Percentiles rank a stretch among this genome's conserved stretches.
phyloP scores from a whole-genome alignment of 2,888 invertebrate species.

The Drosophila mettleri region DNA sequence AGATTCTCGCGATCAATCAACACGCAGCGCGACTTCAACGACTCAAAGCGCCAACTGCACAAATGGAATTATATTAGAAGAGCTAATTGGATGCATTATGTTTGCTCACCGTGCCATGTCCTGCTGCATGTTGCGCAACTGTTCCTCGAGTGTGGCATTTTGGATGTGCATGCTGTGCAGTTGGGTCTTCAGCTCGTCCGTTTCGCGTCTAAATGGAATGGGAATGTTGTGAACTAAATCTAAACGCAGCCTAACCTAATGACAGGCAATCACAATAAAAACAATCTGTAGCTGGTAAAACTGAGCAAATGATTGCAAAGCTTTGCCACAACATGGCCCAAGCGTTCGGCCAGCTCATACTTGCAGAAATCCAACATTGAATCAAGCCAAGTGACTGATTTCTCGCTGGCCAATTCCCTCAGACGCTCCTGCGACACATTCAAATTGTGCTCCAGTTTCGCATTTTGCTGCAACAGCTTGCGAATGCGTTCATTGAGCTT shows the following conservation, averaged over 20 bases:
- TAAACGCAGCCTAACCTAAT: constrained; percentile 31
- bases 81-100: neutral
- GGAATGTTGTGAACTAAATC: constrained; percentile 46
- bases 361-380: constrained; percentile 85
- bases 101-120: constrained; percentile 81
- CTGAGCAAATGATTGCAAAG: constrained; percentile 60
- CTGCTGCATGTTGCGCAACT: constrained; percentile 80
- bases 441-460: constrained; percentile 79
- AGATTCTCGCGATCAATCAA: constrained; percentile 83
- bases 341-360: constrained; percentile 77
- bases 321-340: constrained; percentile 49
- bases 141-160: constrained; percentile 82
- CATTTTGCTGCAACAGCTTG: constrained; percentile 78
- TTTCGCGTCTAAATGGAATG: constrained; percentile 83
- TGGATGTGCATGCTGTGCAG: constrained; percentile 82
- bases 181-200: constrained; percentile 82
- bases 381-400: constrained; percentile 83
- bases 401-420: constrained; percentile 78
- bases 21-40: constrained; percentile 83
- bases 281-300: constrained; percentile 54
- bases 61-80: neutral
- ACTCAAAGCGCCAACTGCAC: constrained; percentile 84
- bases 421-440: constrained; percentile 78
- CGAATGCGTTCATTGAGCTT: constrained; percentile 82
- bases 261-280: constrained; percentile 53